These are phyloP conservation scores for Megaceryle torquata DNA, from an alignment of 2,113 vertebrate genomes.

Conservation along the genomic window DNA sequence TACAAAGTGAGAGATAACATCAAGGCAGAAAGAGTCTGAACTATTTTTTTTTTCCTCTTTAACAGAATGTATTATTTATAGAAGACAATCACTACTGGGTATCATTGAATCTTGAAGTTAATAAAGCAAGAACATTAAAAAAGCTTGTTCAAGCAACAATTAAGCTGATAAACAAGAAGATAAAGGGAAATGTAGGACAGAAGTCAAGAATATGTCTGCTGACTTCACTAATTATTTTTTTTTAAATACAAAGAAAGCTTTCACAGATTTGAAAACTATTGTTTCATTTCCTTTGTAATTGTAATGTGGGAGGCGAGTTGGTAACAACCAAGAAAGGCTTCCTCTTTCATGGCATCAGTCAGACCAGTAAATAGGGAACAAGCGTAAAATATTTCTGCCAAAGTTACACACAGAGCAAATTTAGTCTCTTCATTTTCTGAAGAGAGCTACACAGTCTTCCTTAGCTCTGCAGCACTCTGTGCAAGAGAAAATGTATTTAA, in stretches of 20 bases:
- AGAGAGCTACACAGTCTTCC: not conserved
- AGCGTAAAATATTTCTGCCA: not conserved
- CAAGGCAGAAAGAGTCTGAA: not conserved
- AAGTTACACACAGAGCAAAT: not conserved
- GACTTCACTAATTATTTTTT: not conserved
- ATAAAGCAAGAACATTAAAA: not conserved
- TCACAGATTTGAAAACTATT: conserved; percentile 31
- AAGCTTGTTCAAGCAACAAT: not conserved
- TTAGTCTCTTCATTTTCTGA: not conserved
- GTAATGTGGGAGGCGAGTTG: not conserved
- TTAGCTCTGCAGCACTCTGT: not conserved
- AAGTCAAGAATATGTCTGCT: not conserved
- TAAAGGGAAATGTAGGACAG: not conserved
- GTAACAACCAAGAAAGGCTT: conserved; percentile 4
- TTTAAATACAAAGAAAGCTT: conserved; percentile 29
- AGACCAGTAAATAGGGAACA: not conserved
- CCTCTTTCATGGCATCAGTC: not conserved
- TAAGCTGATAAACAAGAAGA: not conserved
- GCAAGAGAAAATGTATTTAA: not conserved
- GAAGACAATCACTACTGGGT: not conserved
- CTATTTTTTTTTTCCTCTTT: not conserved
- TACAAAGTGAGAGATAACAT: not conserved
- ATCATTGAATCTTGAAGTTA: not conserved
- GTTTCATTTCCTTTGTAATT: conserved; percentile 29
- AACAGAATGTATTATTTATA: not conserved